A percentile compares a stretch with the other conserved stretches of the same genome.
Evolutionary conservation across 2,888 invertebrate species (phyloP).

Genomic region (Nematopogon swammerdamellus): DNA sequence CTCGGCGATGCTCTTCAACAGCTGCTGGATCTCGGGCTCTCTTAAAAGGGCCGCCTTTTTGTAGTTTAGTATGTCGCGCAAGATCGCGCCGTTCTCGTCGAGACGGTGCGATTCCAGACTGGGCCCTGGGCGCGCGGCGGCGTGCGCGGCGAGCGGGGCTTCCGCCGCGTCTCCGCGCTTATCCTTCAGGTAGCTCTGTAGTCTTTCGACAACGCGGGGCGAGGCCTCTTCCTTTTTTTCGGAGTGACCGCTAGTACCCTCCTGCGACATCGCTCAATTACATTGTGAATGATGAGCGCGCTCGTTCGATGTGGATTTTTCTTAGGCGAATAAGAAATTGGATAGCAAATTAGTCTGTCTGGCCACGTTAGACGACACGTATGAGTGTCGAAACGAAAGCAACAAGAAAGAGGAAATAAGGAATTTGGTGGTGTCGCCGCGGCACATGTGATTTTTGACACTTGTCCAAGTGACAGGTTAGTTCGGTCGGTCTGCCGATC

Average conservation of each 20-base stretch:
- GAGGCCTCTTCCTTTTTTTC: slow-evolving; percentile 48
- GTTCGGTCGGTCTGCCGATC: too few relatives aligned
- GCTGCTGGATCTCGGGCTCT: slow-evolving; percentile 44
- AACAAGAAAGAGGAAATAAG: too few relatives aligned
- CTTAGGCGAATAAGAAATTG: too few relatives aligned
- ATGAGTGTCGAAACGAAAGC: too few relatives aligned
- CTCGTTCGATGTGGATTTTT: too few relatives aligned
- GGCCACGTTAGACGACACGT: too few relatives aligned
- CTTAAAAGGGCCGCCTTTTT: slow-evolving; percentile 45
- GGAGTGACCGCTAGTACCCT: slow-evolving; percentile 37
- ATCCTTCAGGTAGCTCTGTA: slow-evolving; percentile 47
- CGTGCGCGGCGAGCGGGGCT: slow-evolving; percentile 9
- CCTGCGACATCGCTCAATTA: slow-evolving; percentile 39
- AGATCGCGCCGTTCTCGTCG: slow-evolving; percentile 38
- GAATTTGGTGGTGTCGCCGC: too few relatives aligned
- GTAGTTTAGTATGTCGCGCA: slow-evolving; percentile 43
- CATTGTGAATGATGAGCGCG: neutral
- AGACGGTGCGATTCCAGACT: slow-evolving; percentile 9
- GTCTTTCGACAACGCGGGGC: slow-evolving; percentile 46
- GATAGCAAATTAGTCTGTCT: too few relatives aligned
- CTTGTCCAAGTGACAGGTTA: too few relatives aligned
- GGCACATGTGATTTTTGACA: too few relatives aligned
- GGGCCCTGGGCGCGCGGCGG: slow-evolving; percentile 8
- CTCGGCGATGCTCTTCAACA: slow-evolving; percentile 35
- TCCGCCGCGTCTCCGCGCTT: slow-evolving; percentile 37